phyloP scores from a whole-genome alignment of 2,888 invertebrate genomes.

The Sphaerophoria rueppellii region DNA sequence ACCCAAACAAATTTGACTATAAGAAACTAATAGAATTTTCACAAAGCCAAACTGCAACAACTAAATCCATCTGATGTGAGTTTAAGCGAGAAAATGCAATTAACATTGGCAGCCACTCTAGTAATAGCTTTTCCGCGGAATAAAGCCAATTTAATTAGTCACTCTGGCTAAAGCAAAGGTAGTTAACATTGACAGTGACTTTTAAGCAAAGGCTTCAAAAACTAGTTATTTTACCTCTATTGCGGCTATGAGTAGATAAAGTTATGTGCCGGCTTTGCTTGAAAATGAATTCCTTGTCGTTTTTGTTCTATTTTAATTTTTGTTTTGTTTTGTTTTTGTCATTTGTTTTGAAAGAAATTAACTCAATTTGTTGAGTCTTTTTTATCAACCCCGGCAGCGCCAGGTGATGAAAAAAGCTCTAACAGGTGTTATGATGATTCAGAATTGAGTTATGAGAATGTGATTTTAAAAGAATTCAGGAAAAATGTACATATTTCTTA shows the following conservation, averaged over 20 bases:
- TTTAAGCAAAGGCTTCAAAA: slow-evolving; percentile 15
- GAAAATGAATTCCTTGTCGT: not conserved
- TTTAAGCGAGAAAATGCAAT: slow-evolving; percentile 29
- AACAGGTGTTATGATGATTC: slow-evolving; percentile 15
- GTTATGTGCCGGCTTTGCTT: not conserved
- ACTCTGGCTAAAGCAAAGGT: not conserved
- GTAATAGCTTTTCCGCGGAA: slow-evolving; percentile 27
- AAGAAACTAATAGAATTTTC: not conserved
- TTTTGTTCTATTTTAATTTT: not conserved
- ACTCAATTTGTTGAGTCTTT: slow-evolving; percentile 29
- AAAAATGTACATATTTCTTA: not conserved
- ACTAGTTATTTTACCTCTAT: not conserved
- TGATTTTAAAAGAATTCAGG: not conserved
- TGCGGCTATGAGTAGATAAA: not conserved
- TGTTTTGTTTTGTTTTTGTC: not conserved
- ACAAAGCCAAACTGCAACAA: slow-evolving; percentile 3
- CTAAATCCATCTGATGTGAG: slow-evolving; percentile 17
- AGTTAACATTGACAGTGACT: slow-evolving; percentile 36
- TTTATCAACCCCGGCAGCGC: not conserved
- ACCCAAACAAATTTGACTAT: too few relatives aligned
- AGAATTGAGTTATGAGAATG: not conserved
- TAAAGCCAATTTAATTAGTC: slow-evolving; percentile 36
- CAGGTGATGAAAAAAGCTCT: not conserved
- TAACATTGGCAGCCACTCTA: slow-evolving; percentile 21
- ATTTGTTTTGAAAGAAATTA: slow-evolving; percentile 1